Conservation (phyloP, 30 jellyfish, hydroid and myxozoan genomes). For the Turritopsis rubra region DNA sequence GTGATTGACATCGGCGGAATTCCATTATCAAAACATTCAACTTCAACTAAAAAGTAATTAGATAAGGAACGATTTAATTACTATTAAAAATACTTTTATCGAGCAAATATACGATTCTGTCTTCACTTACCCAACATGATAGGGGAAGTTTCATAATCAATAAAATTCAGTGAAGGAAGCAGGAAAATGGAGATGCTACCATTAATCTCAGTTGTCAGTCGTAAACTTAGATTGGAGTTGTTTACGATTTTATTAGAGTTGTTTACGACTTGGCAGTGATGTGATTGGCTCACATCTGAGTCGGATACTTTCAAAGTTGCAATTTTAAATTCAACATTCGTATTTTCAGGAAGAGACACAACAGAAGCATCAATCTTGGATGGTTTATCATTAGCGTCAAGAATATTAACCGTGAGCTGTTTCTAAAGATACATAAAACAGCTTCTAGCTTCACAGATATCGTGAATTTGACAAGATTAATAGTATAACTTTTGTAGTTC, state of each 20-base stretch:
- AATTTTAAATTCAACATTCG: not conserved
- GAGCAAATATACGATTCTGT: not conserved
- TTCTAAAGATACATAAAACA: too few species aligned
- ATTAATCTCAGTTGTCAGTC: not conserved
- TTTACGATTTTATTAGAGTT: too few species aligned
- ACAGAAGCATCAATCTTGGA: slow-evolving; percentile 28
- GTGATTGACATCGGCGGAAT: slow-evolving; percentile 44
- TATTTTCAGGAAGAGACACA: slow-evolving; percentile 21
- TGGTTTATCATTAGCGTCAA: slow-evolving; percentile 67
- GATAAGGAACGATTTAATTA: too few species aligned
- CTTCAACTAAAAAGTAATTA: slow-evolving; percentile 31
- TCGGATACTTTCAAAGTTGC: slow-evolving; percentile 19
- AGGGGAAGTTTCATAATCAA: slow-evolving; percentile 3
- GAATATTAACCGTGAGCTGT: slow-evolving; percentile 22
- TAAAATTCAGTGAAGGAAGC: not conserved
- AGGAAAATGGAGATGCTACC: slow-evolving; percentile 16
- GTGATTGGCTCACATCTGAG: slow-evolving; percentile 19
- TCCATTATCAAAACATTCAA: slow-evolving; percentile 71
- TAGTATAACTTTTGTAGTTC: too few species aligned
- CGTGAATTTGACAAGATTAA: too few species aligned
- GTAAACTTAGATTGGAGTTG: not conserved
- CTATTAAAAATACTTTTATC: too few species aligned
- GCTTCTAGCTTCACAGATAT: too few species aligned
- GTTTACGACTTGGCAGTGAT: not conserved
- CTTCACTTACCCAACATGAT: slow-evolving; percentile 7